Evolutionary conservation across 2,888 invertebrate genomes (phyloP), one percentile per base, ranked within the genome.

Genomic region (Chaitophorus viminalis): DNA sequence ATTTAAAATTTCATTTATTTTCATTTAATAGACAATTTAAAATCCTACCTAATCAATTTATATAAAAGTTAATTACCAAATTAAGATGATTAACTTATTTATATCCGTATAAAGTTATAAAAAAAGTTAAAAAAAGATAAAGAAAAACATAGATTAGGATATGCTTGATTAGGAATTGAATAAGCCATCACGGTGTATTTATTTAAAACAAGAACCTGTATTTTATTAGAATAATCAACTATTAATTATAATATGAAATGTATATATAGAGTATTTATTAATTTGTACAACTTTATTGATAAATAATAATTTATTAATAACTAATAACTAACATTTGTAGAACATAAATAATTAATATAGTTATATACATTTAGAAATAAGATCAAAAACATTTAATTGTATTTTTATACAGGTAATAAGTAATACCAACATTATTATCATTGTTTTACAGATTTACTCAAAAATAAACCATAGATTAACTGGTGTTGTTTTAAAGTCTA

Each of bases 101-200:
- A 31, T 76, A 46, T 29, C 21, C 18, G 31, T 77, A 77, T 54
- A 9, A 77, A 77, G n/a, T n/a, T n/a, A n/a, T n/a, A 77, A 31
- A 31, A 52, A 21, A 77, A 75, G n/a, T 52, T 77, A 77, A 77
- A 77, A 31, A 29, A 60, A 52, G 52, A 77, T 77, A 76, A 46
- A 60, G 25, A 77, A 77, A 52, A 52, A 25, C 31, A 31, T 21
- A 77, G 31, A 31, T 77, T 21, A 52, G 29, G 29, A 68, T 29
- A n/a, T 68, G 29, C 68, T 68, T 68, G 68, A 11, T 68, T 68
- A 14, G 1, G 25, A 8, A 68, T 68, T 68, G 68, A n/a, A 68
- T 68, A 68, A 68, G 29, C 68, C 21, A 60, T 60, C 25, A 6
- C 25, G 29, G 68, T n/a, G 29, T 29, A 68, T 29, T 68, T 68